Conservation (phyloP, 2,113 vertebrate species). For the Tamias sibiricus region DNA sequence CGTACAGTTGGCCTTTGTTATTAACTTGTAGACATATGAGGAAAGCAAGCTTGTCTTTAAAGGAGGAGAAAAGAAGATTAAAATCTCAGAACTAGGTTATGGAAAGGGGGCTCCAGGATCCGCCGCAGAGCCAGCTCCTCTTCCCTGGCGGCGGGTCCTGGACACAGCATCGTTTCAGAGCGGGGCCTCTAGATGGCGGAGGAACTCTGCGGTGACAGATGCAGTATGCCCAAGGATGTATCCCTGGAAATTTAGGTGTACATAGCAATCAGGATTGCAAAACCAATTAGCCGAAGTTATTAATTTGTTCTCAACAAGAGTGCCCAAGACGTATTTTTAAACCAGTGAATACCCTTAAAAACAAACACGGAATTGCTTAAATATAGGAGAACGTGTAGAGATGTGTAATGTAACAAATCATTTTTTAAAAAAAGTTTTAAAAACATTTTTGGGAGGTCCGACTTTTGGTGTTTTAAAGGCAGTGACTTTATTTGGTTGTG, state of each 20-base stretch:
- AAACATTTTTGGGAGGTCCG: neutral
- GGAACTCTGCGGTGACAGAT: neutral
- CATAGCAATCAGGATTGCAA: rapidly evolving
- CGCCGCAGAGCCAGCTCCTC: rapidly evolving
- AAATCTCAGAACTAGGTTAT: neutral
- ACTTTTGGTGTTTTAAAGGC: neutral
- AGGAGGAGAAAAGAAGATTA: neutral
- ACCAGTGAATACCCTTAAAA: neutral
- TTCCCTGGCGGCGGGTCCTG: rapidly evolving
- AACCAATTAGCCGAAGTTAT: neutral
- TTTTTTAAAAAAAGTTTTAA: neutral
- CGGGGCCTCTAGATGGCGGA: slow-evolving; percentile 62
- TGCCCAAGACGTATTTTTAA: neutral
- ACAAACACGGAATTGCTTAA: neutral
- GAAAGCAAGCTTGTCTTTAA: neutral
- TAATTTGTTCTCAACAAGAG: neutral
- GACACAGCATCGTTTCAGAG: rapidly evolving
- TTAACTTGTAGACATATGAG: neutral
- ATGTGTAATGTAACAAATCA: neutral
- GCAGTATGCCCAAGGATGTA: rapidly evolving
- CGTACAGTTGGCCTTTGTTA: neutral
- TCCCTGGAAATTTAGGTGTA: rapidly evolving
- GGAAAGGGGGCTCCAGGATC: too few species aligned
- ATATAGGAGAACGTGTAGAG: neutral
- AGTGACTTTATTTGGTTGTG: neutral